These are phyloP conservation scores for Dendrolimus pini DNA, from an alignment of 2,888 invertebrate genomes.

Conservation along the genomic window DNA sequence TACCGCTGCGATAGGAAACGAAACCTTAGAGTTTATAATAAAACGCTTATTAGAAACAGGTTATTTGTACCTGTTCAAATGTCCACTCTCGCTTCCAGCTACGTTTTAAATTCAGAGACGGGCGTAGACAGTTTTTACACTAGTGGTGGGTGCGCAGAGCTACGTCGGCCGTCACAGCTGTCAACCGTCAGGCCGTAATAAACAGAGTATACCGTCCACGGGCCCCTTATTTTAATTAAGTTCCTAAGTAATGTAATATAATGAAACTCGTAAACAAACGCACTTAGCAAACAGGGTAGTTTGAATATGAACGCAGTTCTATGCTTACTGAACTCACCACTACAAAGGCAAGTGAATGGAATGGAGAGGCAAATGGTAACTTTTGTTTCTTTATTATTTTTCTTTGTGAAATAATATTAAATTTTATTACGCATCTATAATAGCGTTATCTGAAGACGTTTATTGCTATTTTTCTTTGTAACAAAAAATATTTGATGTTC, in stretches of 20 bases:
- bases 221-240: constrained; percentile 43
- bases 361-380: background rate
- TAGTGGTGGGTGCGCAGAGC: constrained; percentile 17
- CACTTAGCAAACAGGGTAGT: constrained; percentile 15
- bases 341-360: background rate
- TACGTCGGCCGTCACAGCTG: constrained; percentile 25
- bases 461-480: constrained; percentile 13
- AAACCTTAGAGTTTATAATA: too few relatives aligned
- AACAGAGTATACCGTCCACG: constrained; percentile 25
- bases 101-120: too few relatives aligned
- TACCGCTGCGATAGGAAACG: too few relatives aligned
- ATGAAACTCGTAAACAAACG: constrained; percentile 39
- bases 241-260: constrained; percentile 32
- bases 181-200: constrained; percentile 30
- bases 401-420: constrained; percentile 15
- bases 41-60: too few relatives aligned
- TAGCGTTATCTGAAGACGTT: constrained; percentile 11
- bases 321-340: background rate
- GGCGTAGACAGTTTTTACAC: constrained; percentile 12
- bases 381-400: constrained; percentile 14
- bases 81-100: too few relatives aligned
- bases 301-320: constrained; percentile 22
- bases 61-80: too few relatives aligned
- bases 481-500: constrained; percentile 9
- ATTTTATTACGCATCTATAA: constrained; percentile 14